These are phyloP conservation scores for Parnassius apollo DNA, from an alignment of 2,888 invertebrate species.

Conservation along the genomic window DNA sequence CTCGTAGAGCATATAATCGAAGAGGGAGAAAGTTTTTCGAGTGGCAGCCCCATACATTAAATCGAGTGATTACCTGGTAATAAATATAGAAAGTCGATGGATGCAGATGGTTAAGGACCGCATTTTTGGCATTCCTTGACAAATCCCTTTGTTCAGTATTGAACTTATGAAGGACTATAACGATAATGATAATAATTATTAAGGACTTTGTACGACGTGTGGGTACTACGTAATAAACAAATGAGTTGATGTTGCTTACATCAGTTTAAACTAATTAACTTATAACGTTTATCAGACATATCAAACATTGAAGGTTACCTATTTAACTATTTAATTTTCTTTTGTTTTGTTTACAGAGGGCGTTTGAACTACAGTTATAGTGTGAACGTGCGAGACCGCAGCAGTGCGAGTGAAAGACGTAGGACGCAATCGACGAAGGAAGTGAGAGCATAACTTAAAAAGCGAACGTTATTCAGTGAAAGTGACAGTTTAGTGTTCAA, in stretches of 20 bases:
- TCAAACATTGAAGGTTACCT: constrained; percentile 13
- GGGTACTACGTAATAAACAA: too few species aligned
- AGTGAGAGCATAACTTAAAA: constrained; percentile 6
- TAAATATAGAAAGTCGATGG: too few species aligned
- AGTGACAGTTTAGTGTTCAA: constrained; percentile 35
- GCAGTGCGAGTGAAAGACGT: constrained; percentile 9
- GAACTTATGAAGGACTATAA: too few species aligned
- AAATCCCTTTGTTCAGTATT: too few species aligned
- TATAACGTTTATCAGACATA: constrained; percentile 6
- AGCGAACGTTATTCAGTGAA: constrained; percentile 15
- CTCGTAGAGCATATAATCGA: too few species aligned
- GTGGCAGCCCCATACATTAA: too few species aligned
- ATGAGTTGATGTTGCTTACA: constrained; percentile 10
- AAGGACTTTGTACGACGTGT: too few species aligned
- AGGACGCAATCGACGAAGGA: constrained; percentile 9
- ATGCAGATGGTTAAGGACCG: too few species aligned
- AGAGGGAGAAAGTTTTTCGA: too few species aligned
- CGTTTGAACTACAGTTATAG: not conserved
- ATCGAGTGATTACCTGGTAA: too few species aligned
- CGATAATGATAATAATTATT: too few species aligned
- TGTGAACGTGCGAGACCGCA: not conserved
- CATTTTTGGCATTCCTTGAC: too few species aligned
- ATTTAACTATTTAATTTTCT: constrained; percentile 3
- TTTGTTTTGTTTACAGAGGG: constrained; percentile 21
- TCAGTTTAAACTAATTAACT: constrained; percentile 15